These are phyloP conservation scores for Nasonia longicornis DNA, from an alignment of 1,140 invertebrate genomes.

Conservation along the genomic window DNA sequence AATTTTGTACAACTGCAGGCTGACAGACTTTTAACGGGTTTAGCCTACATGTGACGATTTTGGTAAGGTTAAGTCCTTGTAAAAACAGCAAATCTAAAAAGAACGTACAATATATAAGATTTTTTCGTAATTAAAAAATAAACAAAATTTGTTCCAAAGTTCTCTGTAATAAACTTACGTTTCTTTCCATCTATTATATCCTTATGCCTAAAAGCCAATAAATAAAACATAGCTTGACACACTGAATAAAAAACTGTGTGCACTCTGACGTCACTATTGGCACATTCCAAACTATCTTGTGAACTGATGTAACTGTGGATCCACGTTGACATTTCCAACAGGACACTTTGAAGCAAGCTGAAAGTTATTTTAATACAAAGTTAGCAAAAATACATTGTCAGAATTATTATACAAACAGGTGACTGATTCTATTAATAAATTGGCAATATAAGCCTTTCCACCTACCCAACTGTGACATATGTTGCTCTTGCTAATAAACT, in stretches of 20 bases:
- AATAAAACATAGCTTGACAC: constrained; percentile 91
- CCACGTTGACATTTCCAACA: constrained; percentile 79
- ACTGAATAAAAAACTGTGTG: constrained; percentile 91
- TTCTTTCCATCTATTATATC: constrained; percentile 82
- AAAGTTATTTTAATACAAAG: constrained; percentile 51
- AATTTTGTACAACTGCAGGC: constrained; percentile 82
- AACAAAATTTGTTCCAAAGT: constrained; percentile 39
- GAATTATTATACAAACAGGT: background rate
- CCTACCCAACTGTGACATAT: constrained; percentile 77
- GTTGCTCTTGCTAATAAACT: constrained; percentile 80
- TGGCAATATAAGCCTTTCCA: constrained; percentile 32
- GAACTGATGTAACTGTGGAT: constrained; percentile 80
- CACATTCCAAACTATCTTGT: constrained; percentile 69
- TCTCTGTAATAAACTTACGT: constrained; percentile 72
- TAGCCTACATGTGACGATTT: constrained; percentile 84
- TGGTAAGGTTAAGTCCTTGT: constrained; percentile 83
- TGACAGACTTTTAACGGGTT: constrained; percentile 89
- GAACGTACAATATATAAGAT: constrained; percentile 50
- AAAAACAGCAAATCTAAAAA: constrained; percentile 82
- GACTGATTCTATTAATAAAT: background rate
- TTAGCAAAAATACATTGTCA: background rate
- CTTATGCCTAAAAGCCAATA: constrained; percentile 88
- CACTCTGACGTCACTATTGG: constrained; percentile 72
- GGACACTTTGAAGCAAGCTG: constrained; percentile 74
- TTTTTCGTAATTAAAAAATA: constrained; percentile 25